Percentiles rank a stretch among this genome's conserved stretches.
These are phyloP conservation scores for Tetramorium alpestre DNA, from an alignment of 1,140 invertebrate species.

Conservation along the genomic window DNA sequence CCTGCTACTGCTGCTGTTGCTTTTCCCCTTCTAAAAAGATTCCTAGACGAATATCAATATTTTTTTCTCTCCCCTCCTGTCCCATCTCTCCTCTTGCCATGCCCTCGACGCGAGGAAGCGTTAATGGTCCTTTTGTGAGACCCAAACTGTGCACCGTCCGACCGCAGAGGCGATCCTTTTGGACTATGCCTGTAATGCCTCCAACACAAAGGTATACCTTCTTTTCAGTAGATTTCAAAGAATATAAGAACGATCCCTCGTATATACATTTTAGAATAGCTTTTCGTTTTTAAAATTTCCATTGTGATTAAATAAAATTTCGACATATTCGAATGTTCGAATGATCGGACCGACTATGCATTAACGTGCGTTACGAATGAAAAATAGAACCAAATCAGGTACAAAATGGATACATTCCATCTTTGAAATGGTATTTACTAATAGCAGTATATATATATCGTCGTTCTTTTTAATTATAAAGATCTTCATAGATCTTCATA, in stretches of 20 bases:
- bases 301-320: slow-evolving; percentile 49
- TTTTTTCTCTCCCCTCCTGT: slow-evolving; percentile 57
- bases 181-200: not conserved
- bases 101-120: slow-evolving; percentile 58
- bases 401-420: not conserved
- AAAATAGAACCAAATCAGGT: not conserved
- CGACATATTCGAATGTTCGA: slow-evolving; percentile 4
- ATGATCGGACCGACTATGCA: not conserved
- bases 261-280: slow-evolving; percentile 31
- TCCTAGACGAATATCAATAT: slow-evolving; percentile 71
- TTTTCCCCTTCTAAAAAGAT: slow-evolving; percentile 76
- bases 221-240: slow-evolving; percentile 46
- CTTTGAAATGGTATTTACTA: slow-evolving; percentile 3
- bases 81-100: not conserved
- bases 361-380: not conserved
- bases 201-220: slow-evolving; percentile 37
- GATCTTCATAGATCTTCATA: not conserved
- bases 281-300: slow-evolving; percentile 11
- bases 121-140: slow-evolving; percentile 78
- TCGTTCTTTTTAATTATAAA: slow-evolving; percentile 21
- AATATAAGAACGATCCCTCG: not conserved
- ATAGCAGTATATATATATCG: slow-evolving; percentile 5
- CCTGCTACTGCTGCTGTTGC: slow-evolving; percentile 32
- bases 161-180: slow-evolving; percentile 63
- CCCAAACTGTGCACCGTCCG: slow-evolving; percentile 64